Percentiles rank a stretch among this genome's conserved stretches.
These are phyloP conservation scores for Emydura subglobosa DNA, from an alignment of 2,113 vertebrate species.

Conservation along the genomic window DNA sequence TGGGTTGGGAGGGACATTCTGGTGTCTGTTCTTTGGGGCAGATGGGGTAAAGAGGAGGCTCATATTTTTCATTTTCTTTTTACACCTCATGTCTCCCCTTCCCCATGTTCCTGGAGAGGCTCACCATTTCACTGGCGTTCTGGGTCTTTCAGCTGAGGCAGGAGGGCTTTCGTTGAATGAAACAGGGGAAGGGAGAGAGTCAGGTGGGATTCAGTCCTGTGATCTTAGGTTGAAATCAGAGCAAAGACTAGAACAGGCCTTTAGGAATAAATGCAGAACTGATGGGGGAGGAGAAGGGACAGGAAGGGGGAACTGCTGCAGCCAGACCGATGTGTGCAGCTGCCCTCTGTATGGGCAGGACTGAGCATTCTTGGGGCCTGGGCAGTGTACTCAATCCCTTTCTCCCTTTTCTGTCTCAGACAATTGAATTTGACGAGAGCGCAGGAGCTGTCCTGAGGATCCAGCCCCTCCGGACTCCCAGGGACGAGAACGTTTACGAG, in stretches of 20 bases:
- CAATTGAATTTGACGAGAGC: slow-evolving; percentile 96
- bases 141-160: accelerated
- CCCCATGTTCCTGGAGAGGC: neutral
- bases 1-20: slow-evolving; percentile 31
- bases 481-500: slow-evolving; percentile 97
- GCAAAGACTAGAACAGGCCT: neutral
- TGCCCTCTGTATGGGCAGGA: neutral
- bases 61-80: slow-evolving; percentile 15
- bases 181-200: neutral
- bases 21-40: slow-evolving; percentile 39
- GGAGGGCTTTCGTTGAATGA: accelerated
- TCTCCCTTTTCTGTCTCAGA: slow-evolving; percentile 75
- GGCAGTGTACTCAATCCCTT: neutral
- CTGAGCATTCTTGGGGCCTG: accelerated
- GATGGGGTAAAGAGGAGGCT: neutral
- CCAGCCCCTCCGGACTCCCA: slow-evolving; percentile 94
- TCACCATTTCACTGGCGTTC: neutral
- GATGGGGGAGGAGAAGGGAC: neutral
- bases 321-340: accelerated
- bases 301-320: accelerated
- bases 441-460: slow-evolving; percentile 95
- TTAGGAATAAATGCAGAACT: neutral
- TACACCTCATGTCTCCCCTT: neutral
- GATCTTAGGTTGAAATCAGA: neutral
- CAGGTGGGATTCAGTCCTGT: neutral